Evolutionary conservation across 2,888 invertebrate genomes (phyloP), one percentile per base, ranked within the genome.

Genomic region (Cosmorhoe ocellata): DNA sequence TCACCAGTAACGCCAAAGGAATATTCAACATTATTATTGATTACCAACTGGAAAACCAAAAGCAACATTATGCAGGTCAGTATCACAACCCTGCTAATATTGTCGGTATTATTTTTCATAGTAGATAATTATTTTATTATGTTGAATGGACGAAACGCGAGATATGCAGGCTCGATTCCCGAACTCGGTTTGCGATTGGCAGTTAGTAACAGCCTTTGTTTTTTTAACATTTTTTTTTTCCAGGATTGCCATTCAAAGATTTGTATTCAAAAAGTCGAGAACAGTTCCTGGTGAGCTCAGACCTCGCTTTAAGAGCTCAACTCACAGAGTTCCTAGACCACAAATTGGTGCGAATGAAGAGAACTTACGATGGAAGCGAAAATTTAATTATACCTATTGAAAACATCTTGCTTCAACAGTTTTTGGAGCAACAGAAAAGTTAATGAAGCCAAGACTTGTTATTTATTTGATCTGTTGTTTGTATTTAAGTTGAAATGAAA

Each of bases 321-420:
- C 91, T 99, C 1, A 98, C 96, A 0, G 99, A 99, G 85, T 99
- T 99, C 83, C 89, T 96, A 39, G 99, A 99, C 84, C 99, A 99
- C 80, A 97, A 98, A 78, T 91, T 99, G 65, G 93, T 98, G 3
- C 95, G 94, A 78, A 93, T 93, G 47, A 95, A 95, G 72, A 92
- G 97, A 67, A 94, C 93, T 10, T 85, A 90, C 22, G 97, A 97
- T 77, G 97, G 97, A 26, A 92, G 94, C 41, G 98, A 98, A 76
- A 93, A 94, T 71, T 87, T 98, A 26, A 74, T 92, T 13, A 96
- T 98, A 76, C 96, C 97, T 0, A 92, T 97, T 14, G 94, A 95
- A 61, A 92, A 92, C 58, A 76, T 82, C 9, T 88, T 97, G 32
- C 80, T 98, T 51, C 93, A 94, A 71, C 95, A 97, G 72, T 97